Evolutionary conservation across 1,140 invertebrate species (phyloP).

Genomic region (Drosophila nebulosa): DNA sequence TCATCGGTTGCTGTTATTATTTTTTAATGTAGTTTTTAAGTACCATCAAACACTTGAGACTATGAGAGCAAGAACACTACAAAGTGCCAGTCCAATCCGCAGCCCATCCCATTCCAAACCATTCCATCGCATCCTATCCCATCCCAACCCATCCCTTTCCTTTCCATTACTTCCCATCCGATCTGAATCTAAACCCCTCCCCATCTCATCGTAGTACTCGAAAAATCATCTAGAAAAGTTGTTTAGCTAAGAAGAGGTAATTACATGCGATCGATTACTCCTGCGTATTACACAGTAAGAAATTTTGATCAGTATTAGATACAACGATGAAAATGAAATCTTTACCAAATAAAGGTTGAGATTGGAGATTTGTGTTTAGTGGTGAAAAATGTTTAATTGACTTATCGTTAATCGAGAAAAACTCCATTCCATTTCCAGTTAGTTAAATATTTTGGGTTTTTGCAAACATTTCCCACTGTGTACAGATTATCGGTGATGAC

Average conservation of each 20-base stretch:
- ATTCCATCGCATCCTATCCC: background rate
- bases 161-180: background rate
- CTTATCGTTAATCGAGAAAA: too few relatives aligned
- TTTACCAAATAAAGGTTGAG: too few relatives aligned
- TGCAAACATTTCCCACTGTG: background rate
- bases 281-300: background rate
- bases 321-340: too few relatives aligned
- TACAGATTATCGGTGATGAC: background rate
- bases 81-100: background rate
- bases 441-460: background rate
- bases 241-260: conserved; percentile 37
- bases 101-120: background rate
- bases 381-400: too few relatives aligned
- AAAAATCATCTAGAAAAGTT: conserved; percentile 62
- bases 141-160: background rate
- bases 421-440: too few relatives aligned
- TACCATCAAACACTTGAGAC: conserved; percentile 77
- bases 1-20: conserved; percentile 72
- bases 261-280: conserved; percentile 38
- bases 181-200: background rate
- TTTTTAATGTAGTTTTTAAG: conserved; percentile 79
- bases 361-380: too few relatives aligned
- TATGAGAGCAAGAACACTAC: conserved; percentile 65
- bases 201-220: background rate
- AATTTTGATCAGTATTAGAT: too few relatives aligned